phyloP scores from a whole-genome alignment of 2,888 invertebrate genomes.

The Gisinianus flammeolus region DNA sequence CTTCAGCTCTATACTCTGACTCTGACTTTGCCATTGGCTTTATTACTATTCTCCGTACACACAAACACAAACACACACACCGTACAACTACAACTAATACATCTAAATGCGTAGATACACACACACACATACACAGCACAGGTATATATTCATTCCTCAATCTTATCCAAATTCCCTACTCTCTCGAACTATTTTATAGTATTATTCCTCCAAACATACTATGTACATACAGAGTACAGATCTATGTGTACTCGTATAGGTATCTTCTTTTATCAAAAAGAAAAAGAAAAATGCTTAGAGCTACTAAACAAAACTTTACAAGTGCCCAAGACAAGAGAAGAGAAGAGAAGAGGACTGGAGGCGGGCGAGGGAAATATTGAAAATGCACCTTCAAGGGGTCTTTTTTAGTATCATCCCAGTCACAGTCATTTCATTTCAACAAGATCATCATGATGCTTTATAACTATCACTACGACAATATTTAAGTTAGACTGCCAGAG shows the following conservation, averaged over 20 bases:
- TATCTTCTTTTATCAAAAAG: constrained; percentile 11
- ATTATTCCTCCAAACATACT: no score
- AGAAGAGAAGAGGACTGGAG: not conserved
- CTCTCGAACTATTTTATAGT: no score
- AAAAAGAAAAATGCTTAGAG: constrained; percentile 29
- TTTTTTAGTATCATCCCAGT: not conserved
- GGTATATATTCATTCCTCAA: no score
- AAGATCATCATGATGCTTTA: no score
- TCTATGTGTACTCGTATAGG: no score
- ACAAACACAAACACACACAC: not conserved
- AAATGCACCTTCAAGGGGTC: constrained; percentile 2
- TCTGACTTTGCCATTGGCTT: constrained; percentile 13
- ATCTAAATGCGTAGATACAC: no score
- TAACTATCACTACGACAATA: no score
- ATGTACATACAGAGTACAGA: no score
- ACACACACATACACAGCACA: not conserved
- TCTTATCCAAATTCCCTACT: no score
- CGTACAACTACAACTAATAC: no score
- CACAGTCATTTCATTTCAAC: not conserved
- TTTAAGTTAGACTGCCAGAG: no score
- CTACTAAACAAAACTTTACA: constrained; percentile 35
- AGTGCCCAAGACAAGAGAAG: not conserved
- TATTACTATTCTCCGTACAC: not conserved
- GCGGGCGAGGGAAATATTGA: not conserved
- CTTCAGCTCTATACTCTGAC: not conserved